Conservation (phyloP, 2,113 vertebrate species). For the Etia nguti region DNA sequence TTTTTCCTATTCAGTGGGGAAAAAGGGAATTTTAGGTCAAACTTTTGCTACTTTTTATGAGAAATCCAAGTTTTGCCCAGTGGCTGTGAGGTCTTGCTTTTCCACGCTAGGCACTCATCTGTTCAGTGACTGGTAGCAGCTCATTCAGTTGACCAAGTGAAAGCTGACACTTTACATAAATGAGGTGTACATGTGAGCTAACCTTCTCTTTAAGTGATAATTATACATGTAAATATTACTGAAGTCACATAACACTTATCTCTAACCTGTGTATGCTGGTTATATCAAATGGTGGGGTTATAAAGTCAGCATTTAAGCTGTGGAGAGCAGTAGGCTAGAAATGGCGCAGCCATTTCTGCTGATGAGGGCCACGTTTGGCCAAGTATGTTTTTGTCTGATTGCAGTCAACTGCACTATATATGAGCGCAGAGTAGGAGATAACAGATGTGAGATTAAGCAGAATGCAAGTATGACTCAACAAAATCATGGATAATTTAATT, state of each 20-base stretch:
- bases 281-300: neutral
- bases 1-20: accelerated
- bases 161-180: neutral
- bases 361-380: neutral
- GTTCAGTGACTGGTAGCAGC: neutral
- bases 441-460: neutral
- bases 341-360: accelerated
- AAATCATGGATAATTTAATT: neutral
- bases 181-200: neutral
- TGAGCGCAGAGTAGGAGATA: neutral
- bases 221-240: neutral
- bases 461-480: neutral
- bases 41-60: neutral
- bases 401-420: neutral
- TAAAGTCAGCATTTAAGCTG: neutral
- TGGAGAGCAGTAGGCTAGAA: neutral
- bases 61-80: neutral
- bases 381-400: neutral
- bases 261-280: neutral
- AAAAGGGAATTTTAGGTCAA: neutral
- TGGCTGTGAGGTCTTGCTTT: neutral
- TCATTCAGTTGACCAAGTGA: neutral
- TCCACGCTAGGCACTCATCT: neutral
- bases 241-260: neutral
- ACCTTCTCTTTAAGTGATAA: neutral